These are phyloP conservation scores for Crioceris asparagi DNA, from an alignment of 2,888 invertebrate genomes.

Conservation along the genomic window DNA sequence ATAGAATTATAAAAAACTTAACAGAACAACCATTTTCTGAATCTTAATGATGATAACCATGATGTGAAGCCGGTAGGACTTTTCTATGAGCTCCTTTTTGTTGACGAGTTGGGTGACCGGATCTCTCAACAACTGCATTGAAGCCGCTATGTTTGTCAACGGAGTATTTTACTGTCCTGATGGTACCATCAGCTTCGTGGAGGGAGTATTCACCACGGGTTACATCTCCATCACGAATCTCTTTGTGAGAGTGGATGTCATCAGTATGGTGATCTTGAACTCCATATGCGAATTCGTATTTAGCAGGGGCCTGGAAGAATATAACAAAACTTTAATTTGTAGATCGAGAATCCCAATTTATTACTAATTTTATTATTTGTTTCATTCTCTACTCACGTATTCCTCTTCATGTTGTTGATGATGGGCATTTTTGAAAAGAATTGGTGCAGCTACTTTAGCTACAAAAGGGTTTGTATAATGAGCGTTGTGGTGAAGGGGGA, in stretches of 20 bases:
- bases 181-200: slow-evolving; percentile 46
- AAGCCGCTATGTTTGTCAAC: slow-evolving; percentile 48
- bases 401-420: slow-evolving; percentile 10
- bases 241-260: slow-evolving; percentile 45
- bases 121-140: slow-evolving; percentile 30
- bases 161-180: slow-evolving; percentile 46
- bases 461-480: slow-evolving; percentile 9
- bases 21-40: no score
- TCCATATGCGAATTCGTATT: slow-evolving; percentile 47
- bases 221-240: slow-evolving; percentile 43
- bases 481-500: no score
- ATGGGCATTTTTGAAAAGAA: slow-evolving; percentile 2
- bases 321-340: no score
- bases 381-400: slow-evolving; percentile 5
- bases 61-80: no score
- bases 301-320: slow-evolving; percentile 41
- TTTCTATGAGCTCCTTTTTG: no score
- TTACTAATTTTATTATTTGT: no score
- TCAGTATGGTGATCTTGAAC: slow-evolving; percentile 47
- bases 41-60: no score
- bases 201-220: slow-evolving; percentile 47
- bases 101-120: slow-evolving; percentile 38
- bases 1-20: no score
- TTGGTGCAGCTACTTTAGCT: slow-evolving; percentile 13
- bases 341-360: no score